These are phyloP conservation scores for Echeneis naucrates DNA, from an alignment of 2,797 vertebrate genomes.

Conservation along the genomic window DNA sequence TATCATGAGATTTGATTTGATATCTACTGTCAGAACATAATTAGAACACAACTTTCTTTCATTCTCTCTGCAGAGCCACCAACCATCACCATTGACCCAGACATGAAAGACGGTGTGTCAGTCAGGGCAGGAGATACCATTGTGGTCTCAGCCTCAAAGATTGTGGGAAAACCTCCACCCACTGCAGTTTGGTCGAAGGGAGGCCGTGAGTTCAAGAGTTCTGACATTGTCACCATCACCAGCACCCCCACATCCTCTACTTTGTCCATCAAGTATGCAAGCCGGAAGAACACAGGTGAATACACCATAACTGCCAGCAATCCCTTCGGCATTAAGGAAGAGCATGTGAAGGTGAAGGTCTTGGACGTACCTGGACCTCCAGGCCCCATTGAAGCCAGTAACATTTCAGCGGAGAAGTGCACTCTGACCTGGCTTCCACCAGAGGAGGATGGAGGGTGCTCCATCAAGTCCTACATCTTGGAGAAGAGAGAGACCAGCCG, in stretches of 20 bases:
- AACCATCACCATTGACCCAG: conserved; percentile 92
- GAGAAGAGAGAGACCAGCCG: conserved; percentile 99
- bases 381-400: conserved; percentile 94
- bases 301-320: conserved; percentile 97
- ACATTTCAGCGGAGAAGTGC: conserved; percentile 96
- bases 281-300: conserved; percentile 96
- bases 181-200: conserved; percentile 94
- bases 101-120: conserved; percentile 94
- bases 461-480: conserved; percentile 94
- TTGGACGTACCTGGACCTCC: conserved; percentile 97
- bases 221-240: conserved; percentile 91
- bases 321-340: conserved; percentile 97
- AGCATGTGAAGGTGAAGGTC: conserved; percentile 94
- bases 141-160: conserved; percentile 92
- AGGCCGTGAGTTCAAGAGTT: conserved; percentile 95
- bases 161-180: conserved; percentile 96
- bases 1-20: background rate
- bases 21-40: background rate
- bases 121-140: conserved; percentile 96
- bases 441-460: conserved; percentile 94
- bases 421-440: conserved; percentile 97
- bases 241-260: conserved; percentile 93
- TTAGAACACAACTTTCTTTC: conserved; percentile 16
- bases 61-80: conserved; percentile 90
- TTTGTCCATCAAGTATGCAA: conserved; percentile 93